Percentiles rank a stretch among this genome's conserved stretches.
Conservation (phyloP, 1,140 invertebrate genomes). For the Cepaea nemoralis region DNA sequence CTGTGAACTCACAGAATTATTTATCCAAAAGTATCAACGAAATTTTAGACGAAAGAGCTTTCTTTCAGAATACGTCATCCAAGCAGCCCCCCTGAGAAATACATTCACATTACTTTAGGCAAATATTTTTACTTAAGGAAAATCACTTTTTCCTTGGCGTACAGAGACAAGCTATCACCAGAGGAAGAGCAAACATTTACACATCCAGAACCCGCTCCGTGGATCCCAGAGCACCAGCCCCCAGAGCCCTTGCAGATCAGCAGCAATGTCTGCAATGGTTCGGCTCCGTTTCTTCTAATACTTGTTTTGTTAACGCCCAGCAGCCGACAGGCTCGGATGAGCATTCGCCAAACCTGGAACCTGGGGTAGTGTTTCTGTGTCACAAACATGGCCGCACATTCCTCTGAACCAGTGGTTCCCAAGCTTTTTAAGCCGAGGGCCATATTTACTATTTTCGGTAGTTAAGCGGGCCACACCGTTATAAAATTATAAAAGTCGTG, state of each 20-base stretch:
- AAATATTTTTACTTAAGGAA: constrained; percentile 14
- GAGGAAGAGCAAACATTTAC: neutral
- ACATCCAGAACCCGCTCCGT: neutral
- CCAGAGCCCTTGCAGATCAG: neutral
- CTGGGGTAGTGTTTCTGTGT: constrained; percentile 43
- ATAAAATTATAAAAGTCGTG: too few relatives aligned
- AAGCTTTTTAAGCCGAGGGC: too few relatives aligned
- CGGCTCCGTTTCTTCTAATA: constrained; percentile 3
- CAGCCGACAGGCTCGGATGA: neutral
- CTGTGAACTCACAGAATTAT: neutral
- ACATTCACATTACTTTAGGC: neutral
- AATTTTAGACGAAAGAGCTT: neutral
- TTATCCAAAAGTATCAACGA: neutral
- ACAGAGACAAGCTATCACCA: neutral
- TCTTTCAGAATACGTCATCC: neutral
- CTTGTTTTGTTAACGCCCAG: neutral
- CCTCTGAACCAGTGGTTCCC: too few relatives aligned
- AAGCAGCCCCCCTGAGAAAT: neutral
- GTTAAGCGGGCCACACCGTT: too few relatives aligned
- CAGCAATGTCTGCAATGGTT: constrained; percentile 3
- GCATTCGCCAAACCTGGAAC: constrained; percentile 47
- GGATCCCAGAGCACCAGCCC: neutral
- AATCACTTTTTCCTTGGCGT: neutral
- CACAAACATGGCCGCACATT: constrained; percentile 37
- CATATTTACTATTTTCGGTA: too few relatives aligned